A percentile compares a stretch with the other conserved stretches of the same genome.
Conservation (phyloP, 2,797 vertebrate species). For the Glossophaga mutica region DNA sequence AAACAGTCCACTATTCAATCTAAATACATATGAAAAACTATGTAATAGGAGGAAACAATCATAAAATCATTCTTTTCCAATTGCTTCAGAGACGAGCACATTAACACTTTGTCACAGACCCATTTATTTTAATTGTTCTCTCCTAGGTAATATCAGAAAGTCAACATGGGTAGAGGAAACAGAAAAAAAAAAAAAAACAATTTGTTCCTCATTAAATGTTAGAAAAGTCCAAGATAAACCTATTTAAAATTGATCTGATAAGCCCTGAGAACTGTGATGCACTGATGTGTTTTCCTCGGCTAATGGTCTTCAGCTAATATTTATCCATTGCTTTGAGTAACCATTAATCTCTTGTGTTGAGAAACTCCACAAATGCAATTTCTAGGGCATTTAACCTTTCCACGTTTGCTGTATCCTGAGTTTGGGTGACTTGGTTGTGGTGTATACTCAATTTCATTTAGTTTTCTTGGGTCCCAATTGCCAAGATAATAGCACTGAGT, state of each 20-base stretch:
- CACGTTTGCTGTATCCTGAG: conserved; percentile 71
- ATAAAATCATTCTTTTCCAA: conserved; percentile 63
- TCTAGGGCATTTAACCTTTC: conserved; percentile 81
- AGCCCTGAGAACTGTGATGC: conserved; percentile 75
- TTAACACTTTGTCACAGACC: conserved; percentile 70
- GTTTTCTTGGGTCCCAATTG: conserved; percentile 63
- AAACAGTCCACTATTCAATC: background rate
- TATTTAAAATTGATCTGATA: conserved; percentile 86
- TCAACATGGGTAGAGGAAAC: conserved; percentile 76
- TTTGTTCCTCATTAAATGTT: conserved; percentile 81
- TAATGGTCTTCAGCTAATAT: conserved; percentile 84
- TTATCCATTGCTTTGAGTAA: conserved; percentile 82
- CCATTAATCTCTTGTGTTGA: conserved; percentile 81
- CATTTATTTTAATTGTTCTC: conserved; percentile 77
- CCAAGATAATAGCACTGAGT: conserved; percentile 64
- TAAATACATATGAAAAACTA: conserved; percentile 62
- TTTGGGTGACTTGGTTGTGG: conserved; percentile 70
- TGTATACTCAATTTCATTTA: conserved; percentile 71
- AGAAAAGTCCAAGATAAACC: conserved; percentile 81
- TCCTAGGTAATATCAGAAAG: conserved; percentile 76
- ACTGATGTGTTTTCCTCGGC: conserved; percentile 78
- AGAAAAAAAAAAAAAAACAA: conserved; percentile 58
- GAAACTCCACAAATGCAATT: conserved; percentile 81
- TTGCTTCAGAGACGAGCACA: conserved; percentile 70
- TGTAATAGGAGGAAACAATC: conserved; percentile 71